Evolutionary conservation across 2,888 invertebrate genomes (phyloP).

Genomic region (Thecophora atra): DNA sequence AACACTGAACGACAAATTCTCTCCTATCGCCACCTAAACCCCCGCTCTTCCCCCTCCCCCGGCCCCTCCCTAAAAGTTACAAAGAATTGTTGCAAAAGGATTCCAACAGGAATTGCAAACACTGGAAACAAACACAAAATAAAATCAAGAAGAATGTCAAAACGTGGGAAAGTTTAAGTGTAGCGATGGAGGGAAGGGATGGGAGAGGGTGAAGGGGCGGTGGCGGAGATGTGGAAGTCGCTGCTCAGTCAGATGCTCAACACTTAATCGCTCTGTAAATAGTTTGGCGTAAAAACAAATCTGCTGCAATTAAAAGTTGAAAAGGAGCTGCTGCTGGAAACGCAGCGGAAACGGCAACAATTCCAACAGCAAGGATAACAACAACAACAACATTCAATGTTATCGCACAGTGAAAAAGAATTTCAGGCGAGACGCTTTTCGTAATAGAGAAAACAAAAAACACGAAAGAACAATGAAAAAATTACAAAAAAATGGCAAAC

Average conservation of each 20-base stretch:
- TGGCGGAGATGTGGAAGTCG: neutral
- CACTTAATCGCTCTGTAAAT: constrained; percentile 35
- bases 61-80: too few relatives aligned
- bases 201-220: neutral
- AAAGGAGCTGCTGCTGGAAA: neutral
- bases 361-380: neutral
- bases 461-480: too few relatives aligned
- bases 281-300: constrained; percentile 31
- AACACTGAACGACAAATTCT: too few relatives aligned
- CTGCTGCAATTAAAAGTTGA: constrained; percentile 3
- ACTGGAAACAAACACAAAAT: too few relatives aligned
- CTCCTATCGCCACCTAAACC: too few relatives aligned
- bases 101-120: too few relatives aligned
- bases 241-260: neutral
- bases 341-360: too few relatives aligned
- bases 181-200: neutral
- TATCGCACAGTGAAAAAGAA: neutral
- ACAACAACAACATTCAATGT: neutral
- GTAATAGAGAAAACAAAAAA: too few relatives aligned
- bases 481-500: neutral
- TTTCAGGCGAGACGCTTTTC: neutral
- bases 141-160: neutral
- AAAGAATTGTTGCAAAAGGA: too few relatives aligned
- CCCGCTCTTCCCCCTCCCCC: too few relatives aligned
- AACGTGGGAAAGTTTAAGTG: neutral